Evolutionary conservation across 2,113 vertebrate species (phyloP).

Genomic region (Sylvietta virens): DNA sequence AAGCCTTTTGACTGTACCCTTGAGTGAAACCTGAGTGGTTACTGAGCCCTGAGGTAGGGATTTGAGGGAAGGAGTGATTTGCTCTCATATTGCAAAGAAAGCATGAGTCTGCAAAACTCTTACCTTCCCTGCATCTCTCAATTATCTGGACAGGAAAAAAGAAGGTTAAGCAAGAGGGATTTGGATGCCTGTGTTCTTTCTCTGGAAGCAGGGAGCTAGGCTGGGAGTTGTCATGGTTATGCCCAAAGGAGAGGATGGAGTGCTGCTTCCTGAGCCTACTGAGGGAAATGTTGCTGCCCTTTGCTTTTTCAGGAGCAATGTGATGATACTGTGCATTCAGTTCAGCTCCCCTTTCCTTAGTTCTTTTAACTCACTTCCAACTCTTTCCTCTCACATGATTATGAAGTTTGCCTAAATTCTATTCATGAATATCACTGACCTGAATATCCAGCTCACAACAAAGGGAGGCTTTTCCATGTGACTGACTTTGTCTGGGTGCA

Average conservation of each 20-base stretch:
- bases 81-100: background rate
- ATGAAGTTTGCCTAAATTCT: background rate
- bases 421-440: background rate
- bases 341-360: background rate
- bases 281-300: background rate
- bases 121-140: background rate
- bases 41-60: background rate
- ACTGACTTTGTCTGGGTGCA: background rate
- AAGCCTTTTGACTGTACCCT: background rate
- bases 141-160: background rate
- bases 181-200: background rate
- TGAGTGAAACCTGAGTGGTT: background rate
- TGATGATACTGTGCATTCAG: background rate
- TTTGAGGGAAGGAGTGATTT: background rate
- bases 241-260: background rate
- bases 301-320: background rate
- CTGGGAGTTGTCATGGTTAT: background rate
- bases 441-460: background rate
- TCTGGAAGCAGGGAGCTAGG: background rate
- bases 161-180: background rate
- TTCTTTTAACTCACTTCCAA: background rate
- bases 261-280: background rate
- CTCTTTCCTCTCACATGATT: background rate
- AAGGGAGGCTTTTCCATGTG: background rate
- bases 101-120: background rate